Evolutionary conservation across 2,888 invertebrate genomes (phyloP).

Genomic region (Apocheima hispidaria): DNA sequence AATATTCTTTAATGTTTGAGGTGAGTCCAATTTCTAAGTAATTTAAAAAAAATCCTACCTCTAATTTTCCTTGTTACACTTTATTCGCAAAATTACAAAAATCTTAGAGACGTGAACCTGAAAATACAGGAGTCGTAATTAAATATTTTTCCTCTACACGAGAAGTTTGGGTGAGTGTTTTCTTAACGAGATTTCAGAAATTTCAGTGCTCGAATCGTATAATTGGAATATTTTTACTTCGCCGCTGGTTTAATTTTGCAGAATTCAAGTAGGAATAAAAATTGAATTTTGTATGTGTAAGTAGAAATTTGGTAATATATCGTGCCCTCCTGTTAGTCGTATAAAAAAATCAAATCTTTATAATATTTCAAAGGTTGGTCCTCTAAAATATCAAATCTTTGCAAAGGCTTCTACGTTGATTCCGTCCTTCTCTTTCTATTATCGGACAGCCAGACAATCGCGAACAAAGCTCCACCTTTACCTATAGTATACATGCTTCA

Average conservation of each 20-base stretch:
- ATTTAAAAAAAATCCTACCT: background rate
- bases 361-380: too few species aligned
- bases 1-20: too few species aligned
- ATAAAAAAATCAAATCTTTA: too few species aligned
- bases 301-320: too few species aligned
- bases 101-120: conserved; percentile 7
- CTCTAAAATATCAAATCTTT: too few species aligned
- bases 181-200: conserved; percentile 16
- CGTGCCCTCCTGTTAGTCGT: too few species aligned
- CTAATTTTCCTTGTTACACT: background rate
- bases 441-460: too few species aligned
- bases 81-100: conserved; percentile 1
- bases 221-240: conserved; percentile 14
- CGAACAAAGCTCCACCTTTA: too few species aligned
- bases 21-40: background rate
- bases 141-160: conserved; percentile 16
- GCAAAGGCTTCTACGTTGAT: too few species aligned
- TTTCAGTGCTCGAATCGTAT: conserved; percentile 11
- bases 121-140: conserved; percentile 10
- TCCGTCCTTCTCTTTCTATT: too few species aligned
- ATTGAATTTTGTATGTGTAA: background rate
- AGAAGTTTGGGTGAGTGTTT: conserved; percentile 15
- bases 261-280: background rate
- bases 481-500: too few species aligned
- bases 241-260: background rate